Conservation (phyloP, 2,888 invertebrate species). For the Trachelus troglodyta region DNA sequence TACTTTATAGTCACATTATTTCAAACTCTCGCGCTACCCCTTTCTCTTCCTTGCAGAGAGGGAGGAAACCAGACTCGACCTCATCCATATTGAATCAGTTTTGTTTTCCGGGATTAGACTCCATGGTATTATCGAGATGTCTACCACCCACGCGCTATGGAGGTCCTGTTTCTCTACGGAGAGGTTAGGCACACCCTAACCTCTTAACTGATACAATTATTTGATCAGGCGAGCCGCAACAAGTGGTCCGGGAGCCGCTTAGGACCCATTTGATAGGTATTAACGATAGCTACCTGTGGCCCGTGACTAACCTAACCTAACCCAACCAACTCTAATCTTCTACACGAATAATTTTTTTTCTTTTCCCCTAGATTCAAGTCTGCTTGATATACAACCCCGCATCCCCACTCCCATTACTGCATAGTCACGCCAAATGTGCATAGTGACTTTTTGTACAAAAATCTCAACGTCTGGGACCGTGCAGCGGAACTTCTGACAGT, state of each 20-base stretch:
- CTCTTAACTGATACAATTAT: constrained; percentile 35
- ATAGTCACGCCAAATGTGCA: not conserved
- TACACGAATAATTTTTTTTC: not conserved
- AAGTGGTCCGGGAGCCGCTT: constrained; percentile 30
- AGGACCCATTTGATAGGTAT: not conserved
- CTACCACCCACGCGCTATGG: constrained; percentile 32
- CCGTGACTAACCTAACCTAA: not conserved
- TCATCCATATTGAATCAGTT: constrained; percentile 26
- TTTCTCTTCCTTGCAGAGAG: constrained; percentile 1
- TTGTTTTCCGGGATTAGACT: constrained; percentile 33
- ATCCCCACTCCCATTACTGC: not conserved
- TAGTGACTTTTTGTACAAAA: not conserved
- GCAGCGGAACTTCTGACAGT: constrained; percentile 7
- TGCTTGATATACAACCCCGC: not conserved
- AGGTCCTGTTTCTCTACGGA: not conserved
- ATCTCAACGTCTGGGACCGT: too few species aligned
- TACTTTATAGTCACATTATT: not conserved
- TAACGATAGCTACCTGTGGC: not conserved
- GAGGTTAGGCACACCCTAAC: constrained; percentile 14
- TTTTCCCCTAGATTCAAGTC: not conserved
- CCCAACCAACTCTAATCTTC: not conserved
- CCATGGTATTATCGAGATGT: not conserved
- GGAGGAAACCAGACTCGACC: constrained; percentile 13
- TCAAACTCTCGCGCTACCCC: not conserved
- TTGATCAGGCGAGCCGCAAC: constrained; percentile 38